Percentiles rank a stretch among this genome's conserved stretches.
phyloP scores from a whole-genome alignment of 2,113 vertebrate genomes.

The Asarcornis scutulata region DNA sequence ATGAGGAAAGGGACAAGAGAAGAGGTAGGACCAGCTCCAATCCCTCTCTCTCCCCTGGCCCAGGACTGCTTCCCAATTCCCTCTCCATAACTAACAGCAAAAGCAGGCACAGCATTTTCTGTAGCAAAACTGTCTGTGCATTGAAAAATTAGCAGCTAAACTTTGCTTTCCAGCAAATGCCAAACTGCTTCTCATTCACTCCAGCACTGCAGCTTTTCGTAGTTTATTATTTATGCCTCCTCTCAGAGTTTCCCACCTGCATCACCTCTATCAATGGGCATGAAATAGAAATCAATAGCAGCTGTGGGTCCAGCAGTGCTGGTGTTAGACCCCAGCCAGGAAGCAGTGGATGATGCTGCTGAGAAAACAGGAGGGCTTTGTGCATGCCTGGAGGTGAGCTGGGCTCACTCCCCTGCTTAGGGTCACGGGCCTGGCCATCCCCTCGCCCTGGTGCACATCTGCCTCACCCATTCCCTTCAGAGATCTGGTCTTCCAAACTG shows the following conservation, averaged over 20 bases:
- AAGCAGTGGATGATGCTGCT: background rate
- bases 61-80: conserved; percentile 24
- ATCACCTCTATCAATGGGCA: conserved; percentile 1
- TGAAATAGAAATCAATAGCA: conserved; percentile 45
- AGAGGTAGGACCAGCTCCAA: background rate
- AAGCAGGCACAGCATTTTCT: background rate
- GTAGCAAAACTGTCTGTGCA: background rate
- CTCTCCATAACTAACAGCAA: conserved; percentile 1
- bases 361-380: background rate
- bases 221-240: conserved; percentile 39
- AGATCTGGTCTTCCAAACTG: background rate
- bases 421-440: background rate
- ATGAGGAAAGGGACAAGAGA: background rate
- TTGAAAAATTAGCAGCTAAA: conserved; percentile 28
- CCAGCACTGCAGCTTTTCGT: background rate
- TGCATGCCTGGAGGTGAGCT: background rate
- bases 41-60: background rate
- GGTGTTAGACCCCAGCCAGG: background rate
- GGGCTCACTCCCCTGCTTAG: background rate
- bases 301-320: background rate
- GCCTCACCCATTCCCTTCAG: background rate
- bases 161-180: conserved; percentile 21
- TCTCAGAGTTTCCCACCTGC: conserved; percentile 24
- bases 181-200: background rate
- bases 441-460: background rate